Percentiles rank a stretch among this genome's conserved stretches.
Conservation (phyloP, 2,888 invertebrate species). For the Philonicus albiceps region DNA sequence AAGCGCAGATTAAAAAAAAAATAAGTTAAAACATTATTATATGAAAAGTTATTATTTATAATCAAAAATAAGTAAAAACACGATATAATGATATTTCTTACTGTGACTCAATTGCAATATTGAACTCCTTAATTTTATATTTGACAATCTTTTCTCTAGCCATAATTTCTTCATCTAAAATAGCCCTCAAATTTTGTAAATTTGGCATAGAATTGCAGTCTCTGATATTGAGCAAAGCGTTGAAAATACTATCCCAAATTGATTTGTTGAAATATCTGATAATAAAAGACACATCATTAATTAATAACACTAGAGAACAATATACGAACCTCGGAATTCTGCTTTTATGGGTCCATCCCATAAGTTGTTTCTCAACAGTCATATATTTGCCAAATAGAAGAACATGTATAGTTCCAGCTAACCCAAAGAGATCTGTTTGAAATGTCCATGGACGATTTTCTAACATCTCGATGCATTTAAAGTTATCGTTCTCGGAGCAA, state of each 20-base stretch:
- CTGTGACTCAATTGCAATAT: constrained; percentile 53
- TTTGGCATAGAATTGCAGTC: constrained; percentile 80
- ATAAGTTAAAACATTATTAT: neutral
- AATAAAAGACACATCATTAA: neutral
- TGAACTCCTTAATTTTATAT: constrained; percentile 59
- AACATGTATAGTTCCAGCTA: constrained; percentile 87
- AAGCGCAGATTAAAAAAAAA: neutral
- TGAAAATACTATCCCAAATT: constrained; percentile 84
- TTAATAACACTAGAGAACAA: neutral
- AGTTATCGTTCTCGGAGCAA: constrained; percentile 71
- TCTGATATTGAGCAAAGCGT: constrained; percentile 80
- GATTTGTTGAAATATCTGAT: constrained; percentile 73
- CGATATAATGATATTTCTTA: neutral
- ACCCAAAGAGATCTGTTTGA: constrained; percentile 90
- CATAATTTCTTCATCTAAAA: constrained; percentile 57
- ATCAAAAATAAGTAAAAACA: neutral
- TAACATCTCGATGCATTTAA: constrained; percentile 89
- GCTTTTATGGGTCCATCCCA: constrained; percentile 58
- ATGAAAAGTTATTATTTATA: neutral
- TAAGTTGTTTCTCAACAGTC: constrained; percentile 71
- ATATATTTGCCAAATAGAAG: constrained; percentile 90
- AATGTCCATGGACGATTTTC: constrained; percentile 92
- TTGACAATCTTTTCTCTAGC: constrained; percentile 57
- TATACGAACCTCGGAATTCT: constrained; percentile 52
- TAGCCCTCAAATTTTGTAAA: constrained; percentile 63